Conservation (phyloP, 2,888 invertebrate genomes). For the Aproaerema taeniolella region DNA sequence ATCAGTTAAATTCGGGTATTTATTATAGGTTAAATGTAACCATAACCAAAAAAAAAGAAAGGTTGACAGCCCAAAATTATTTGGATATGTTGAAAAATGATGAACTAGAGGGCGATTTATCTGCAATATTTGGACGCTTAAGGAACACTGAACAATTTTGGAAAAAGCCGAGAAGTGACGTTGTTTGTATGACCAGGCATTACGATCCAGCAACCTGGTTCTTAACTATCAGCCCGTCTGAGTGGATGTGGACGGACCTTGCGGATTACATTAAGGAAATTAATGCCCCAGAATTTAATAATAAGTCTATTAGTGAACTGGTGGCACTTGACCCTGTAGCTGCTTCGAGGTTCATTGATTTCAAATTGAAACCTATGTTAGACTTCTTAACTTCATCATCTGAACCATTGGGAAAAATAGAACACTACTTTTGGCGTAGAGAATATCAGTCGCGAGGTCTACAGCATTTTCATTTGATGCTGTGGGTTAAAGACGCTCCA, state of each 20-base stretch:
- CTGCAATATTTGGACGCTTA: slow-evolving; percentile 26
- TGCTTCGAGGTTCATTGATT: slow-evolving; percentile 31
- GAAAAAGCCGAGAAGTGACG: slow-evolving; percentile 25
- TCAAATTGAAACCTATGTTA: slow-evolving; percentile 28
- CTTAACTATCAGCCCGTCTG: slow-evolving; percentile 24
- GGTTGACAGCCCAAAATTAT: slow-evolving; percentile 26
- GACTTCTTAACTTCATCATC: slow-evolving; percentile 27
- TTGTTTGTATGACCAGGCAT: slow-evolving; percentile 25
- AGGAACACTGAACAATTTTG: slow-evolving; percentile 29
- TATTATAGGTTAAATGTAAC: slow-evolving; percentile 28
- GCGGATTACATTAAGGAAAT: slow-evolving; percentile 26
- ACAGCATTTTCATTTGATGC: slow-evolving; percentile 27
- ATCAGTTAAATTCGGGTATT: slow-evolving; percentile 26
- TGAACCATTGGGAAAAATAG: slow-evolving; percentile 24
- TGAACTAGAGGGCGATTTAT: slow-evolving; percentile 27
- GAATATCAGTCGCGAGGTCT: slow-evolving; percentile 29
- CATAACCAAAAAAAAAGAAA: slow-evolving; percentile 21
- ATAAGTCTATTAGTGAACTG: slow-evolving; percentile 27
- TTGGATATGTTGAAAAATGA: slow-evolving; percentile 25
- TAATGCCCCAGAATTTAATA: slow-evolving; percentile 23
- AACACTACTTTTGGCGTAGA: slow-evolving; percentile 28
- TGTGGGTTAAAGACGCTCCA: slow-evolving; percentile 32
- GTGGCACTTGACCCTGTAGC: slow-evolving; percentile 33
- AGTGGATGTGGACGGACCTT: slow-evolving; percentile 28
- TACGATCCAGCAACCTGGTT: slow-evolving; percentile 26